Evolutionary conservation across 2,888 invertebrate genomes (phyloP).

Genomic region (Microctonus aethiopoides): DNA sequence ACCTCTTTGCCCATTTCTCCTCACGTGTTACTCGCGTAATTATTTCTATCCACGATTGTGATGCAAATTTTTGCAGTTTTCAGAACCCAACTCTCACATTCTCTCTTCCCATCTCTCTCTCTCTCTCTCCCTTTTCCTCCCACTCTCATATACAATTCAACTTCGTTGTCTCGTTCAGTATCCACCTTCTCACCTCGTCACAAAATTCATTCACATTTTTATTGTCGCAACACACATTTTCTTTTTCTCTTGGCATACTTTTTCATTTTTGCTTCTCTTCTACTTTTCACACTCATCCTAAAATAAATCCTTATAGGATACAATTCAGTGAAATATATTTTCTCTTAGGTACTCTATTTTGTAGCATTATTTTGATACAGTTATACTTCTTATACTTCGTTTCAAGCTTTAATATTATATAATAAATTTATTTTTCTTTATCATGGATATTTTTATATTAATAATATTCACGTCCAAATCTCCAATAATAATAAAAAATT

Average conservation of each 20-base stretch:
- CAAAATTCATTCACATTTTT: constrained; percentile 23
- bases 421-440: neutral
- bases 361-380: neutral
- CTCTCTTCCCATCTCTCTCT: constrained; percentile 19
- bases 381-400: neutral
- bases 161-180: constrained; percentile 29
- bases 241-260: neutral
- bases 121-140: constrained; percentile 33
- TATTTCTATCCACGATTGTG: constrained; percentile 66
- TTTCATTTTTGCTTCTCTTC: neutral
- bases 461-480: neutral
- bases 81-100: constrained; percentile 39
- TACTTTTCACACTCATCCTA: constrained; percentile 1
- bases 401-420: neutral
- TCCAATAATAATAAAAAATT: neutral
- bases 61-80: constrained; percentile 66
- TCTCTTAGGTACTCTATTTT: neutral
- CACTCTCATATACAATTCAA: constrained; percentile 22
- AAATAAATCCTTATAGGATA: constrained; percentile 1
- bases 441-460: neutral
- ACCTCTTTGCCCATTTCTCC: constrained; percentile 43
- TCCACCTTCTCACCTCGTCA: constrained; percentile 24
- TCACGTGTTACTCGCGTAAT: constrained; percentile 61
- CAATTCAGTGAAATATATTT: neutral
- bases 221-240: constrained; percentile 23